Evolutionary conservation across 2,113 vertebrate genomes (phyloP), one percentile per base, ranked within the genome.

Genomic region (Pseudopodoces humilis): DNA sequence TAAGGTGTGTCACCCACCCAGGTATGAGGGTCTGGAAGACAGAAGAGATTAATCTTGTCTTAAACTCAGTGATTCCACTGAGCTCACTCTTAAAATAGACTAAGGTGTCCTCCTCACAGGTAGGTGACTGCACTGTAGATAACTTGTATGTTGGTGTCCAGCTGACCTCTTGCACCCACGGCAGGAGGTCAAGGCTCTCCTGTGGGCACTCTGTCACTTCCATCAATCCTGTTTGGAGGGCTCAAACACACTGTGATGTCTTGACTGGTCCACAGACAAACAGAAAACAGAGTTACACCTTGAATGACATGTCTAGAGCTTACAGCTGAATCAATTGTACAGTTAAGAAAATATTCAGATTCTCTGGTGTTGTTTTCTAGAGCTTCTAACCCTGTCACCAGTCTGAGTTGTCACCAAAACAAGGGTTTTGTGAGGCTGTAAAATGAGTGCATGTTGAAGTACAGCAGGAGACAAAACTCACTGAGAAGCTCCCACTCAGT

Each of bases 201-300:
- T 71, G 9, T 44, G 47, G 24, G 15, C n/a, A 21, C 17, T 44
- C 0, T 10, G 13, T 25, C n/a, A 35, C 1, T 0, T 13, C 49
- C 62, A 46, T 31, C 60, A 47, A 35, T 43, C 18, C 12, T 3
- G 0, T 76, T 5, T 87, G 28, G 28, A 85, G 28, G 11, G 23
- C 9, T 86, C n/a, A 79, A 13, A 90, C 16, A 7, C 23, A 8
- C 22, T 46, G 5, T 14, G 31, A 4, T 85, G 33, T 31, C 35
- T 60, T 39, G 33, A 49, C 6, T 17, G 5, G 22, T 44, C 64
- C 37, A 58, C 19, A 41, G 59, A 22, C 25, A 28, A 79, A 25
- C 1, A 10, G 31, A 41, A 30, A 53, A 46, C 33, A 83, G 78
- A 71, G 35, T 44, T 49, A 46, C 7, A 47, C 18, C 19, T 71